These are phyloP conservation scores for Monarcha castaneiventris DNA, from an alignment of 2,113 vertebrate genomes.

Conservation along the genomic window DNA sequence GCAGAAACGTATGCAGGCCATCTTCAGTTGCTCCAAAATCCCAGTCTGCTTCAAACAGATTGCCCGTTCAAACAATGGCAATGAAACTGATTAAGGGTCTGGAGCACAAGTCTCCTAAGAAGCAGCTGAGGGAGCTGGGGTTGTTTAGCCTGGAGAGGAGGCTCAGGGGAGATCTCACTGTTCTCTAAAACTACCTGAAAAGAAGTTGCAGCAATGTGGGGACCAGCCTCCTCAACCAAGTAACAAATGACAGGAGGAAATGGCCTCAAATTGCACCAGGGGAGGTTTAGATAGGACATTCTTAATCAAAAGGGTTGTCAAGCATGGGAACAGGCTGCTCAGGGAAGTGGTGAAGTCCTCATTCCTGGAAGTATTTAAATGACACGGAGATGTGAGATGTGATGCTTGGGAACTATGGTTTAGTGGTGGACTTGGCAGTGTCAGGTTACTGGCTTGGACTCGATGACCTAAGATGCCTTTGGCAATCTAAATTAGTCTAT, in stretches of 20 bases:
- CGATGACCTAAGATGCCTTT: not conserved
- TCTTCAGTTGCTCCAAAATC: not conserved
- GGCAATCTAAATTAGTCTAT: not conserved
- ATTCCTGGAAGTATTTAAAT: not conserved
- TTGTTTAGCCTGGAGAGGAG: not conserved
- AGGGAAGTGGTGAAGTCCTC: not conserved
- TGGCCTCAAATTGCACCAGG: not conserved
- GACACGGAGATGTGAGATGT: not conserved
- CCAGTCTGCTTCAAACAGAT: not conserved
- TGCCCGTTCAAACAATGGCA: not conserved
- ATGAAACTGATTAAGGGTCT: not conserved
- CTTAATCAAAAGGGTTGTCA: not conserved
- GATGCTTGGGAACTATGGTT: not conserved
- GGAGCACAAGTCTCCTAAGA: not conserved
- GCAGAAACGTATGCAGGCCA: not conserved
- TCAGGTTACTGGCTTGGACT: not conserved
- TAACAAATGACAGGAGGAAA: not conserved
- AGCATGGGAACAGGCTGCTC: not conserved
- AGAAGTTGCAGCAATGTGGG: not conserved
- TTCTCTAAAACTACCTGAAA: not conserved
- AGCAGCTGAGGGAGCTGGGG: not conserved
- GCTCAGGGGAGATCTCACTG: not conserved
- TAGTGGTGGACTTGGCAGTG: not conserved
- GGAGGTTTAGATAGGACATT: not conserved
- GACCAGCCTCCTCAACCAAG: not conserved